phyloP scores from a whole-genome alignment of 1,140 invertebrate species.

The Brachionus calyciflorus region DNA sequence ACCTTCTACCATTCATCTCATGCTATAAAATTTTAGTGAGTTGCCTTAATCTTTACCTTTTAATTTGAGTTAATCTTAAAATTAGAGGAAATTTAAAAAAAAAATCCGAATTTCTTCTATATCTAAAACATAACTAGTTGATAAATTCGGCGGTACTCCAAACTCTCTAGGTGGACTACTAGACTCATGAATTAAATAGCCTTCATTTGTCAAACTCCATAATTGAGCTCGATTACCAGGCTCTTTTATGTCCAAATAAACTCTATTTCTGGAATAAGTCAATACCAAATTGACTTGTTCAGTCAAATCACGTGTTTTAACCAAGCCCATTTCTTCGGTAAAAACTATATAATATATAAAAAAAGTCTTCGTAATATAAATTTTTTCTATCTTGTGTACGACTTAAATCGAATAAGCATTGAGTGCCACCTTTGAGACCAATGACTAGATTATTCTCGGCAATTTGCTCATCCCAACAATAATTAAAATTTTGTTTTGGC shows the following conservation, averaged over 20 bases:
- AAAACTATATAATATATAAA: constrained; percentile 89
- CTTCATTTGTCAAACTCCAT: constrained; percentile 86
- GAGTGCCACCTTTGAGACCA: constrained; percentile 81
- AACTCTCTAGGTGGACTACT: constrained; percentile 66
- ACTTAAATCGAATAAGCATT: constrained; percentile 75
- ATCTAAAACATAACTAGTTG: constrained; percentile 69
- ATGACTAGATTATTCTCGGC: constrained; percentile 69
- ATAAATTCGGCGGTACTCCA: constrained; percentile 12
- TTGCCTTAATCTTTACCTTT: no score
- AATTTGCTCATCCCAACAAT: constrained; percentile 87
- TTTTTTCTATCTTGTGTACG: constrained; percentile 67
- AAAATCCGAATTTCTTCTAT: constrained; percentile 80
- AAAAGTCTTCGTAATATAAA: constrained; percentile 92
- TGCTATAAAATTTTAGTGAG: no score
- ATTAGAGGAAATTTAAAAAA: no score
- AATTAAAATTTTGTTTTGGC: constrained; percentile 67
- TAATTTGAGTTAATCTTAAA: no score
- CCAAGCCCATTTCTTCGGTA: background rate
- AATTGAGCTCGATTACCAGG: constrained; percentile 81
- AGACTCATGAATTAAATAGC: constrained; percentile 88
- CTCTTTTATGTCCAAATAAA: constrained; percentile 63
- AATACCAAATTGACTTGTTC: background rate
- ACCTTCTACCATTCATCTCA: no score
- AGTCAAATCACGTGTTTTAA: background rate
- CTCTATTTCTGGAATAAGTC: constrained; percentile 1